Evolutionary conservation across 2,888 invertebrate genomes (phyloP), one percentile per base, ranked within the genome.

Genomic region (Chymomyza caudatula): DNA sequence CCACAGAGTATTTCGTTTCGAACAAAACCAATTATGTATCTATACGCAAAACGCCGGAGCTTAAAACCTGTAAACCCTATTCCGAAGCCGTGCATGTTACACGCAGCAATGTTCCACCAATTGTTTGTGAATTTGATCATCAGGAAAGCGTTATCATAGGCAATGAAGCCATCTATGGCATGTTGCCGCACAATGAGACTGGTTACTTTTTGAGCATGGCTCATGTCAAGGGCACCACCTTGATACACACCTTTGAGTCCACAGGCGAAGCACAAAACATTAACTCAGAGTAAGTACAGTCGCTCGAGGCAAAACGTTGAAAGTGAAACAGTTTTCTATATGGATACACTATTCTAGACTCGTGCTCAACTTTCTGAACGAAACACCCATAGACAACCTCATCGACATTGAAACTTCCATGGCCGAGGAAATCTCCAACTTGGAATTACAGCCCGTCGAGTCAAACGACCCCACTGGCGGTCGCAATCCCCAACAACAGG

Each of bases 1-100:
- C 91, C 1, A 90, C 89, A 2, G 92, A 92, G 87, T 91, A 91
- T 76, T 91, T 90, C 69, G 87, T 91, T 42, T 88, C 90, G 19
- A 89, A 90, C 65, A 89, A 88, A 69, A 90, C 90, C 29, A 89
- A 90, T 75, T 87, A 89, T 57, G 84, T 90, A 44, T 88, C 88
- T 47, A 88, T 91, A 54, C 87, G 90, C 3, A 91, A 91, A 65
- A 90, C 90, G 37, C 90, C 90, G 0, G 90, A 90, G 61, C 71
- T 91, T 13, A 89, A 88, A 75, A 88, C 89, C 49, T 91, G 91
- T 62, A 63, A 67, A 13, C 89, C 90, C 0, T 90, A 85, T 71
- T 76, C 88, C 11, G 90, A 90, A 59, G 90, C 90, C 0, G 87
- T 91, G 57, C 90, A 91, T 67, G 76, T 86, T 5, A 90, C 88